Base-by-base conservation (phyloP, 2,888 invertebrate genomes). In the Zaprionus lineosus region DNA sequence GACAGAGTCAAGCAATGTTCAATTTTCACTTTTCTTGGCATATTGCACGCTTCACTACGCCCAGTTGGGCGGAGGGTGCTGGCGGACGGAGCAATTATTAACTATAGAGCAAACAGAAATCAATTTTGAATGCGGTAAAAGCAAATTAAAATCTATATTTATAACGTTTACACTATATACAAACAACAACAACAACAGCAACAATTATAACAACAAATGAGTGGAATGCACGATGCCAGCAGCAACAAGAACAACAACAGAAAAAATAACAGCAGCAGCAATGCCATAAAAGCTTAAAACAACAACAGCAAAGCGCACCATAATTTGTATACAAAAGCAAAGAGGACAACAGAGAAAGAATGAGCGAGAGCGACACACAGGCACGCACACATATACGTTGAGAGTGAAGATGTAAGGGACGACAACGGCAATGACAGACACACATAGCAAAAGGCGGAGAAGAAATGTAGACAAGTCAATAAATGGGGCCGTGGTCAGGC, bases 311-410 rank as follows among this genome's bases (percentile, higher is more conserved):
- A 67, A 59, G 57, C 59, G 55, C 71, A 62, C 76, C 64, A 83
- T 82, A 77, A 75, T 76, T 76, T 79, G 84, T 83, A 83, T 76
- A 79, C 84, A 83, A 76, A 83, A 68, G 64, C 58, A 41, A 51
- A 61, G 44, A 43, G 36, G 48, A 36, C 33, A 48, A 48, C 39
- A 18, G 16, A n/a, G 40, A 9, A n/a, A 31, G 12, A 19, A 34
- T 8, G 2, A 21, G 14, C 33, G 24, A 56, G 55, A 47, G 8
- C 12, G 2, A 26, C 16, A 29, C 16, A 11, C 28, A 33, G 36
- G 39, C 28, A 21, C 43, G 36, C 37, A 18, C 41, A 40, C 11
- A 31, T 18, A 61, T 43, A 33, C 8, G n/a, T 28, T n/a, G n/a
- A n/a, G n/a, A n/a, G n/a, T n/a, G n/a, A n/a, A n/a, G n/a, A n/a